Percentiles rank a stretch among this genome's conserved stretches.
Conservation (phyloP, 2,888 invertebrate species). For the Plebejus anna region DNA sequence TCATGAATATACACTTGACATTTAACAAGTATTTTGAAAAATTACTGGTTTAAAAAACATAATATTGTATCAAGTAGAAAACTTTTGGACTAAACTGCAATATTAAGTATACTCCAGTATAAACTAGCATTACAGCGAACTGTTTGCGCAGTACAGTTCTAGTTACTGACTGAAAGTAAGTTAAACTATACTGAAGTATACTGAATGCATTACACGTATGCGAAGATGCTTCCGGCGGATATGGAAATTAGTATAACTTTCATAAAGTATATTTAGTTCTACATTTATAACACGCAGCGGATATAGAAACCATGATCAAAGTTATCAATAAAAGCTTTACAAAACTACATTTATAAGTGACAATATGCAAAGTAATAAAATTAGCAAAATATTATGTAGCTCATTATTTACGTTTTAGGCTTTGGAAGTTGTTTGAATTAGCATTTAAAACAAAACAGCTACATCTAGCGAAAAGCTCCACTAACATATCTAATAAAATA, state of each 20-base stretch:
- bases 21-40: too few species aligned
- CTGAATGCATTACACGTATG: slow-evolving; percentile 16
- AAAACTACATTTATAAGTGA: too few species aligned
- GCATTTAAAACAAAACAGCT: background rate
- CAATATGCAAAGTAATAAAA: too few species aligned
- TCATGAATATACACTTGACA: too few species aligned
- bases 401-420: background rate
- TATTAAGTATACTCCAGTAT: background rate
- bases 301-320: background rate
- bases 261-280: background rate
- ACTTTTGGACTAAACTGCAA: background rate
- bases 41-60: too few species aligned
- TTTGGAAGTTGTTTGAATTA: background rate
- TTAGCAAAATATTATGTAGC: too few species aligned
- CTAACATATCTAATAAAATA: background rate
- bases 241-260: slow-evolving; percentile 8
- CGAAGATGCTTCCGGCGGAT: background rate
- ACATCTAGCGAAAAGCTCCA: background rate
- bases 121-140: background rate
- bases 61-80: too few species aligned
- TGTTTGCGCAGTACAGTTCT: background rate
- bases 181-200: slow-evolving; percentile 26
- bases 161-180: background rate
- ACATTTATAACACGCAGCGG: background rate
- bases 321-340: background rate